Evolutionary conservation across 2,888 invertebrate genomes (phyloP), one percentile per base, ranked within the genome.

Genomic region (Drosophila glabriapex): DNA sequence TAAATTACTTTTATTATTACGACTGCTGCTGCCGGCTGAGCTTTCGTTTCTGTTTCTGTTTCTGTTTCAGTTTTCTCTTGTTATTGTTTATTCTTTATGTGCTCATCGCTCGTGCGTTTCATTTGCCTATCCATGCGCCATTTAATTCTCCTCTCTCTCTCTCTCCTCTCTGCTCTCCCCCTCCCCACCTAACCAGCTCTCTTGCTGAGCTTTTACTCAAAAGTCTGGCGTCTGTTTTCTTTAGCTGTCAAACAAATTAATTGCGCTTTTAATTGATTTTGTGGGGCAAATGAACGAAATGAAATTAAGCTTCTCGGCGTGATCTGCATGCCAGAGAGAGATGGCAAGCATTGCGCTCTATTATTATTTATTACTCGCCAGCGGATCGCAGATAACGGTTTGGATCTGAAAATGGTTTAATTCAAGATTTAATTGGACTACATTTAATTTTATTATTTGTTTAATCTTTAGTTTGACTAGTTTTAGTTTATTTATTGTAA

Each of bases 161-260:
- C 25, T 19, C 33, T 19, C 25, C 33, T 3, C 41, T 4, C 0
- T 14, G 1, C 35, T 4, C n/a, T 12, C 31, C 53, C 22, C 31
- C 7, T 9, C 53, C 2, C 37, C 16, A n/a, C 10, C 37, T n/a
- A 43, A 14, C 39, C 10, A 29, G 12, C 52, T 6, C 41, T 4
- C 49, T 14, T 16, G 6, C 19, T 22, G 53, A 78, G 79, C 79
- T 78, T 74, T 78, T 59, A 37, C 64, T 64, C 73, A 75, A 82
- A 71, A 81, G 72, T 80, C 82, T 77, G 80, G 78, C 82, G 82
- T 85, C 76, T 78, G 86, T 88, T 90, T 88, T 88, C 90, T 79
- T 85, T 76, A 73, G 82, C 89, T 87, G 87, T 90, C 90, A 90
- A 84, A 86, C 90, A 87, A 90, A 87, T 87, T 89, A 87, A 87